Base-by-base conservation (phyloP, 2,113 vertebrate species). In the Lampris incognitus region DNA sequence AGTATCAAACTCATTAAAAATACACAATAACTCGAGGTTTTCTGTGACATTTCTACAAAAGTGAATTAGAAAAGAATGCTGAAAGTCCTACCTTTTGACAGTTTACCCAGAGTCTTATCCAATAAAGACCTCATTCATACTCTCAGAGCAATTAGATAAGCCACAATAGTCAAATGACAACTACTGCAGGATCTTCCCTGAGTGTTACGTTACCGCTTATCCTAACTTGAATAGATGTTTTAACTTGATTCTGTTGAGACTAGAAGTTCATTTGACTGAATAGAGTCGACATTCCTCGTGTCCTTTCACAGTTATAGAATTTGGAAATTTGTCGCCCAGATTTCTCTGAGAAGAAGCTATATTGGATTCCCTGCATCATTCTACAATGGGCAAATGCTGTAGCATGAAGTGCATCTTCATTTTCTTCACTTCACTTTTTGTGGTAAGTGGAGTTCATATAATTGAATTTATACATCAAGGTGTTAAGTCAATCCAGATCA, bases 401-500 rank as follows among this genome's bases (percentile, higher is more conserved):
- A 4, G 60, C 64, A 1, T 68, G 51, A 85, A 80, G 72, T 84
- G 78, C 36, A 57, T 54, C 1, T 87, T 89, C 5, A 3, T 89
- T 65, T 84, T 78, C 61, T 87, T 89, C 78, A 87, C 80, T 9
- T 0, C 6, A 0, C 1, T 87, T 4, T 80, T 89, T 51, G 42
- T 86, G 83, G 88, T 85, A 50, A 85, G 85, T 82, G 37, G 7
- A 24, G 51, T 24, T 63, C 3, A 44, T 49, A 9, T 41, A 41
- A 38, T 42, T 42, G 38, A 24, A 24, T 24, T 24, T 24, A 24
- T 24, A 24, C 24, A 24, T 24, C 24, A 24, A 24, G 24, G 24
- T 24, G 24, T 24, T 24, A 24, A 24, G 24, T 24, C 24, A 24
- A 24, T 24, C 24, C 24, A 24, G 24, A 24, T 24, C 24, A 24